Evolutionary conservation across 2,113 vertebrate species (phyloP).

Genomic region (cat (Felis catus)): DNA sequence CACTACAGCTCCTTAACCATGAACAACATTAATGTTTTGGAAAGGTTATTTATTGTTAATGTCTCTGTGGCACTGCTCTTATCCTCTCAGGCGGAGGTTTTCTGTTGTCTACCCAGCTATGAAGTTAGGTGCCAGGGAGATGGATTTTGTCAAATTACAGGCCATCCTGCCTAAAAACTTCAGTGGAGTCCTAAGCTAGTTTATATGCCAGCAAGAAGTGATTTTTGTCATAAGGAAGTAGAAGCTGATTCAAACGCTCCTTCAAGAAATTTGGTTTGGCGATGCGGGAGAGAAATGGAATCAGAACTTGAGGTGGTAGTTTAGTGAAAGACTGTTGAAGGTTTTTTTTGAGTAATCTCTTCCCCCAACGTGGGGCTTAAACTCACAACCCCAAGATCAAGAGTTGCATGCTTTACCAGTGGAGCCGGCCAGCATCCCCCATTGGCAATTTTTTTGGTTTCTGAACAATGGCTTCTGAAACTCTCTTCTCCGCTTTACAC

Average conservation of each 20-base stretch:
- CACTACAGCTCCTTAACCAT: background rate
- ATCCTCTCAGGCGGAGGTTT: background rate
- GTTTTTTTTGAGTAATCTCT: background rate
- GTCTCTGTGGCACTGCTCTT: background rate
- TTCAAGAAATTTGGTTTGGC: background rate
- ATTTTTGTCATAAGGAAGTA: background rate
- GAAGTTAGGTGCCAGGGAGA: background rate
- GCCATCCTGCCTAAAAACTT: background rate
- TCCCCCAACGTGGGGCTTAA: background rate
- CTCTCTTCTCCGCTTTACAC: background rate
- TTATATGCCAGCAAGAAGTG: background rate
- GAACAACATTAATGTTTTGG: background rate
- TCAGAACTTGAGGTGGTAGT: background rate
- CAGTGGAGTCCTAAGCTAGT: background rate
- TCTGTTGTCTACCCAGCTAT: background rate
- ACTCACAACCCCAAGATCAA: background rate
- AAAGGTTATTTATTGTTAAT: background rate
- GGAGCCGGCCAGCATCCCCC: background rate
- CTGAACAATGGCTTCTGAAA: conserved; percentile 21
- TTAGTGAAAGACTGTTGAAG: background rate
- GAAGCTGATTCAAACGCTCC: background rate
- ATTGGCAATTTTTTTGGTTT: conserved; percentile 1
- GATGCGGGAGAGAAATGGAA: background rate
- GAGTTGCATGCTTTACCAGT: background rate
- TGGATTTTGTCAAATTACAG: background rate